Base-by-base conservation (phyloP, 1,140 invertebrate genomes). In the Venturia canescens region DNA sequence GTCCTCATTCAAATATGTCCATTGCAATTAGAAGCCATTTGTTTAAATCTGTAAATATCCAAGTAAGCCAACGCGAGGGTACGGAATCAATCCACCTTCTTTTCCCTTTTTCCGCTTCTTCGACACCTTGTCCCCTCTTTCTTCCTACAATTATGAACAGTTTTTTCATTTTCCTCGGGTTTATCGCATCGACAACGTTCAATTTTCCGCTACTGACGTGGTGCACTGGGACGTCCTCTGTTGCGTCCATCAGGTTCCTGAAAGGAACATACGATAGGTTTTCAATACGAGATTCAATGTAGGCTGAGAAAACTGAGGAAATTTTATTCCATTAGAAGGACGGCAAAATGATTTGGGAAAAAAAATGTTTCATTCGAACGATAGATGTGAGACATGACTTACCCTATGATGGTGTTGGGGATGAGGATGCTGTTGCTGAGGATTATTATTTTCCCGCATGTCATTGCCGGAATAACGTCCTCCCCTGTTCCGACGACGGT, bases 331-430 rank as follows among this genome's bases (percentile, higher is more conserved):
- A n/a, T n/a, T n/a, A n/a, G n/a, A n/a, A n/a, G n/a, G n/a, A n/a
- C n/a, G n/a, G n/a, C n/a, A n/a, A n/a, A n/a, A n/a, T n/a, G n/a
- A n/a, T n/a, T n/a, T n/a, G n/a, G n/a, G n/a, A n/a, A n/a, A n/a
- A n/a, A n/a, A n/a, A n/a, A n/a, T n/a, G n/a, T n/a, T n/a, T n/a
- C 13, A 18, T 50, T 50, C 48, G 3, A 50, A 18, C 13, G 48
- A 50, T n/a, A n/a, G n/a, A n/a, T n/a, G n/a, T n/a, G n/a, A n/a
- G n/a, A n/a, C n/a, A n/a, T n/a, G 66, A 83, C 81, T 84, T 84
- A 91, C 91, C 92, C 83, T 93, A 91, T 80, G 93, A 89, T 83
- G 93, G 93, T 88, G 92, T 90, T 83, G 89, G 90, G 82, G 92
- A 91, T 86, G 92, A 90, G 82, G 89, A 90, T 82, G 92, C 91